Conservation (phyloP, 2,113 vertebrate species). For the Fregata magnificens region DNA sequence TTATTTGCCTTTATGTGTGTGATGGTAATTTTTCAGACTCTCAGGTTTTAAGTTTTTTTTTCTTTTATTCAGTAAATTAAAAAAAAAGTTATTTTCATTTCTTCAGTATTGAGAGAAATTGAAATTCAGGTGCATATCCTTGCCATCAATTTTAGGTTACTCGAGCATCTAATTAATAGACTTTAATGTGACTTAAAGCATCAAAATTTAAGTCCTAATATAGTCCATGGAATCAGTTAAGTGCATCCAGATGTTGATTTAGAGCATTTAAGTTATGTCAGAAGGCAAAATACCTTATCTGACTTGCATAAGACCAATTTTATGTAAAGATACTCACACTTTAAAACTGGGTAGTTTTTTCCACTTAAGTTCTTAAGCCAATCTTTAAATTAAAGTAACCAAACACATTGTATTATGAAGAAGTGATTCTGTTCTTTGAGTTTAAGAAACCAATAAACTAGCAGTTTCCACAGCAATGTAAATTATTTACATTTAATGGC, state of each 20-base stretch:
- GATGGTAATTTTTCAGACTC: background rate
- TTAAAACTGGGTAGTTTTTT: background rate
- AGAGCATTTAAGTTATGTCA: background rate
- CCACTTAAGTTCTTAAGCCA: background rate
- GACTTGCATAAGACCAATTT: background rate
- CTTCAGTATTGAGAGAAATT: background rate
- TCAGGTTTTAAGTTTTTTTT: background rate
- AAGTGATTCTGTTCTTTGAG: background rate
- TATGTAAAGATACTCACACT: background rate
- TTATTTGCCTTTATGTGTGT: background rate
- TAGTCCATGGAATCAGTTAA: background rate
- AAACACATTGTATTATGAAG: background rate
- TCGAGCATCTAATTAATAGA: background rate
- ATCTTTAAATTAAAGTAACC: background rate
- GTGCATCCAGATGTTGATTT: background rate
- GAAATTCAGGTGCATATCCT: background rate
- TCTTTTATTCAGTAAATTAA: background rate
- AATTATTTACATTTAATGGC: background rate
- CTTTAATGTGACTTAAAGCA: background rate
- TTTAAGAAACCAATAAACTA: background rate
- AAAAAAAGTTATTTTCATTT: background rate
- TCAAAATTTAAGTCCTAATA: background rate
- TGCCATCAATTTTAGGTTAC: background rate
- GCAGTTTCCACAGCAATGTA: background rate
- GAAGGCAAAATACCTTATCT: background rate